Conservation (phyloP, 2,113 vertebrate genomes). For the Panthera tigris region DNA sequence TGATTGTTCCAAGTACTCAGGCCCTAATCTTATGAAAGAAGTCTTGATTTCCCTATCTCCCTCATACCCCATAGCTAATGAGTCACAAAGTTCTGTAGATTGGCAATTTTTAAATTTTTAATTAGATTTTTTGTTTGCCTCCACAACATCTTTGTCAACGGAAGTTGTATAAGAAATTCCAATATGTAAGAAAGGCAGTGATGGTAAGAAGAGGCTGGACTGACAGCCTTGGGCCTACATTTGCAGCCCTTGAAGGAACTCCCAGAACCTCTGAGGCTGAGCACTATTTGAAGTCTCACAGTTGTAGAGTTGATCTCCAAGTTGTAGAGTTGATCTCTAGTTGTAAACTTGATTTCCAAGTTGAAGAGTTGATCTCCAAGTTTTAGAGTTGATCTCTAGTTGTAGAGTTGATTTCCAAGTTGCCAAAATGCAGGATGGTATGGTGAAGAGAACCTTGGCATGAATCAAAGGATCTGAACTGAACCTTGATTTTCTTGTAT, state of each 20-base stretch:
- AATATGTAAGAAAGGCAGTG: neutral
- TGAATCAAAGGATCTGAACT: neutral
- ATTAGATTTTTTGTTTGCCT: neutral
- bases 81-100: neutral
- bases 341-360: neutral
- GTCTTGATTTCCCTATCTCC: neutral
- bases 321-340: neutral
- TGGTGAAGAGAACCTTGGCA: neutral
- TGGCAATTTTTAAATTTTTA: neutral
- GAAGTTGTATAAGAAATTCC: neutral
- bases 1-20: neutral
- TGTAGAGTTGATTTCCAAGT: neutral
- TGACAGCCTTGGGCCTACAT: neutral
- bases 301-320: neutral
- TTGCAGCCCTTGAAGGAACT: neutral
- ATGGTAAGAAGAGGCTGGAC: neutral
- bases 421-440: neutral
- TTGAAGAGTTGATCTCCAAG: neutral
- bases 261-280: neutral
- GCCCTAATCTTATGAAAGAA: neutral
- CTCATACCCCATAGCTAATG: neutral
- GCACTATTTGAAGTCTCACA: accelerated
- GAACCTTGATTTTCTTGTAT: neutral
- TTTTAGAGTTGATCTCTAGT: neutral
- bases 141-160: neutral